phyloP scores from a whole-genome alignment of 1,140 invertebrate genomes.

The Zaprionus capensis region DNA sequence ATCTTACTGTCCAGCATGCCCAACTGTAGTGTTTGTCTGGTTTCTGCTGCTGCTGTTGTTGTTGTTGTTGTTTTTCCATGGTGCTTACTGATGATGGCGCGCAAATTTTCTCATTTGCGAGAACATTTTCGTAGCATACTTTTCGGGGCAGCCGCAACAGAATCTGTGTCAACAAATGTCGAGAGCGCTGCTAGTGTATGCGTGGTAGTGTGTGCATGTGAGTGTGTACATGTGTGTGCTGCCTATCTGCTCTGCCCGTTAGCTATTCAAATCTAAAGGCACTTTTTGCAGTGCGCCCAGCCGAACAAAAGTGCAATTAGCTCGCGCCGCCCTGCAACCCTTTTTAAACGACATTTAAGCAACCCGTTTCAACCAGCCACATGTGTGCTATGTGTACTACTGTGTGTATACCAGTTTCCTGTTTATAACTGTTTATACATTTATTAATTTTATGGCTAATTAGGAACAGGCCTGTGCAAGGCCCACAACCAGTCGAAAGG shows the following conservation, averaged over 20 bases:
- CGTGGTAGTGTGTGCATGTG: background rate
- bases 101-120: conserved; percentile 74
- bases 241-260: conserved; percentile 6
- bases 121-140: conserved; percentile 64
- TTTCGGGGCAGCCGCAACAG: conserved; percentile 57
- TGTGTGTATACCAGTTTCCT: conserved; percentile 9
- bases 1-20: too few relatives aligned
- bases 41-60: conserved; percentile 20
- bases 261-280: conserved; percentile 16
- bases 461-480: conserved; percentile 23
- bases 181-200: background rate
- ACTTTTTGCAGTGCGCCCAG: conserved; percentile 31
- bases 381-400: background rate
- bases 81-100: conserved; percentile 58
- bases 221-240: background rate
- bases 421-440: conserved; percentile 64
- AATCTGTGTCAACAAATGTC: conserved; percentile 76
- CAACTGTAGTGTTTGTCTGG: background rate
- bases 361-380: conserved; percentile 34
- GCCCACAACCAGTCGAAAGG: conserved; percentile 59
- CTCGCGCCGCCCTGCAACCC: conserved; percentile 31
- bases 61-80: conserved; percentile 1
- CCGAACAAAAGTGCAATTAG: conserved; percentile 51
- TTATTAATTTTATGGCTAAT: conserved; percentile 70
- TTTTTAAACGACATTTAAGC: conserved; percentile 50